Conservation (phyloP, 2,113 vertebrate genomes). For the Cardinalis cardinalis region DNA sequence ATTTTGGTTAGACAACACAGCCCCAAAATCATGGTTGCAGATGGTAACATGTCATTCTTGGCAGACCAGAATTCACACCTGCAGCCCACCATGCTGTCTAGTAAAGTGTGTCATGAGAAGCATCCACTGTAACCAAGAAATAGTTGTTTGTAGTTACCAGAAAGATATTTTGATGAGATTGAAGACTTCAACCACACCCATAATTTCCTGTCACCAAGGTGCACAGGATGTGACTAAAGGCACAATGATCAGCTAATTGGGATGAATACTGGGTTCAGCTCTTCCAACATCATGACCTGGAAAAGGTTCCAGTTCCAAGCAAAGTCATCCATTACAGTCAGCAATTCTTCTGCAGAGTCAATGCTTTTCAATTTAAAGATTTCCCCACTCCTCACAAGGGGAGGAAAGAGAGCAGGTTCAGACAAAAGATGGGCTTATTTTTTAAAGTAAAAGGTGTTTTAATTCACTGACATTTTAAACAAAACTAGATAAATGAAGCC, state of each 20-base stretch:
- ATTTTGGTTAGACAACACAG: neutral
- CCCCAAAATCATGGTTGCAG: neutral
- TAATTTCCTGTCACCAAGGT: neutral
- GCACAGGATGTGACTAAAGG: constrained; percentile 59
- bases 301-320: neutral
- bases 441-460: neutral
- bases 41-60: neutral
- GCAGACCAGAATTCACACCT: constrained; percentile 1
- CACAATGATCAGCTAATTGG: constrained; percentile 37
- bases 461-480: neutral
- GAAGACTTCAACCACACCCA: constrained; percentile 9
- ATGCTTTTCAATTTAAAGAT: neutral
- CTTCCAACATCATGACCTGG: neutral
- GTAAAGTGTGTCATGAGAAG: neutral
- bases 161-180: neutral
- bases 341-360: neutral
- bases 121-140: neutral
- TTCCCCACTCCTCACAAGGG: neutral
- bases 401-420: neutral
- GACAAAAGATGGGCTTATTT: neutral
- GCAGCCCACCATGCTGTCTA: neutral
- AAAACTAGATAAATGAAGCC: neutral
- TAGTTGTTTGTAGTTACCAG: neutral
- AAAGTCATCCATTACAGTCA: constrained; percentile 8
- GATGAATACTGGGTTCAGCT: neutral